These are phyloP conservation scores for Byasa hedistus DNA, from an alignment of 2,888 invertebrate species.

Conservation along the genomic window DNA sequence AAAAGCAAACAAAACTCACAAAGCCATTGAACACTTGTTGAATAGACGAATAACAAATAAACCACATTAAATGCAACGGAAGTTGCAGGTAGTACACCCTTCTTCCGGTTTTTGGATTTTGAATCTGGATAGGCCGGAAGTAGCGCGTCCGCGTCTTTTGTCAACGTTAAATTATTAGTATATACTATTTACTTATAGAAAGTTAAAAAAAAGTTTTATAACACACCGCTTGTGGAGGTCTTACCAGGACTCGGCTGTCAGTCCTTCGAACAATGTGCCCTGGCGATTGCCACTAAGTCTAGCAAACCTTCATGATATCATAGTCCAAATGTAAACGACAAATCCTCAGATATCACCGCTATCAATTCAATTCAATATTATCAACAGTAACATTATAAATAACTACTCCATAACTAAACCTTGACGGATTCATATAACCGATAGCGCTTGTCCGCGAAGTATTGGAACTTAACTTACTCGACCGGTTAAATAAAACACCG, in stretches of 20 bases:
- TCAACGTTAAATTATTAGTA: conserved; percentile 15
- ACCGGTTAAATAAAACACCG: too few species aligned
- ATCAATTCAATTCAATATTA: neutral
- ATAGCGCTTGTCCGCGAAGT: conserved; percentile 28
- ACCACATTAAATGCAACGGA: conserved; percentile 35
- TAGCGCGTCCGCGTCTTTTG: conserved; percentile 20
- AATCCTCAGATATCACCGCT: neutral
- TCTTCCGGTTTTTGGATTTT: conserved; percentile 41
- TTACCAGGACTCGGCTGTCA: too few species aligned
- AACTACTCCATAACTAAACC: neutral
- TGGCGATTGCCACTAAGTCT: too few species aligned
- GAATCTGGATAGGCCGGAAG: conserved; percentile 37
- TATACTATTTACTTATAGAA: neutral
- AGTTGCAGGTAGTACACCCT: conserved; percentile 35
- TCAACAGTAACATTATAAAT: neutral
- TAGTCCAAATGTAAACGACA: too few species aligned
- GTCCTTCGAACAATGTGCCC: too few species aligned
- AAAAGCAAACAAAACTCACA: conserved; percentile 8
- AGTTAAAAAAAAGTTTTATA: too few species aligned
- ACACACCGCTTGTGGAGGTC: too few species aligned
- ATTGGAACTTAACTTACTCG: neutral
- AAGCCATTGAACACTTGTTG: conserved; percentile 17
- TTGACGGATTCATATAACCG: conserved; percentile 9
- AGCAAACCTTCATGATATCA: too few species aligned
- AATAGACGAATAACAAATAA: conserved; percentile 22